Conservation (phyloP, 2,797 vertebrate genomes). For the Poecile montanus region DNA sequence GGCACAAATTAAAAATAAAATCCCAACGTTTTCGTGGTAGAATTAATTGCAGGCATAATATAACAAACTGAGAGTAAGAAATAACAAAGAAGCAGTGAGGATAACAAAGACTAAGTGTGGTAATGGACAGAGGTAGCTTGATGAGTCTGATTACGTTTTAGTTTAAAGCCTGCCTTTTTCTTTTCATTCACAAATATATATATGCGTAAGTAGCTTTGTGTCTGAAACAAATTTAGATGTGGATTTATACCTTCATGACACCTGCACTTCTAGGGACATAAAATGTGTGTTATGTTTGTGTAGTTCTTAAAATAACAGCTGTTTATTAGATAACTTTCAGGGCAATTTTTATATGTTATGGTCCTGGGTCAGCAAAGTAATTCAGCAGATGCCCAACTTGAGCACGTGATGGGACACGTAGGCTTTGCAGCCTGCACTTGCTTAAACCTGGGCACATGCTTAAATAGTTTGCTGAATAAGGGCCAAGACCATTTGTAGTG, state of each 20-base stretch:
- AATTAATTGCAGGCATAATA: neutral
- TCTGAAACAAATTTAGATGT: neutral
- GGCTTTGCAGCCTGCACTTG: neutral
- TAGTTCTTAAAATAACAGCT: slow-evolving; percentile 33
- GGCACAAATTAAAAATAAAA: neutral
- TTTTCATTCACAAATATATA: neutral
- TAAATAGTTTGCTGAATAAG: slow-evolving; percentile 23
- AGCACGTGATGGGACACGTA: neutral
- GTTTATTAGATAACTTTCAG: slow-evolving; percentile 36
- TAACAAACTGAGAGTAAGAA: neutral
- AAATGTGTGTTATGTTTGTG: neutral
- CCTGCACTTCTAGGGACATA: neutral
- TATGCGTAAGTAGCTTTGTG: neutral
- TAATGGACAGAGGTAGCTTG: neutral
- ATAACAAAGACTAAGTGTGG: neutral
- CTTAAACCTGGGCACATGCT: slow-evolving; percentile 27
- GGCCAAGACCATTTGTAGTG: slow-evolving; percentile 41
- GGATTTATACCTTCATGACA: neutral
- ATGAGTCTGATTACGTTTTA: neutral
- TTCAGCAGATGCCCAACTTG: slow-evolving; percentile 1
- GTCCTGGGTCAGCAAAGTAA: neutral
- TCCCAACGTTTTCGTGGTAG: neutral
- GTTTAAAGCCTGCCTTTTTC: neutral
- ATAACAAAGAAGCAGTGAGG: neutral
- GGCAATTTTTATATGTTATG: neutral